Evolutionary conservation across 2,113 vertebrate genomes (phyloP), one percentile per base, ranked within the genome.

Genomic region (Baryphthengus martii): DNA sequence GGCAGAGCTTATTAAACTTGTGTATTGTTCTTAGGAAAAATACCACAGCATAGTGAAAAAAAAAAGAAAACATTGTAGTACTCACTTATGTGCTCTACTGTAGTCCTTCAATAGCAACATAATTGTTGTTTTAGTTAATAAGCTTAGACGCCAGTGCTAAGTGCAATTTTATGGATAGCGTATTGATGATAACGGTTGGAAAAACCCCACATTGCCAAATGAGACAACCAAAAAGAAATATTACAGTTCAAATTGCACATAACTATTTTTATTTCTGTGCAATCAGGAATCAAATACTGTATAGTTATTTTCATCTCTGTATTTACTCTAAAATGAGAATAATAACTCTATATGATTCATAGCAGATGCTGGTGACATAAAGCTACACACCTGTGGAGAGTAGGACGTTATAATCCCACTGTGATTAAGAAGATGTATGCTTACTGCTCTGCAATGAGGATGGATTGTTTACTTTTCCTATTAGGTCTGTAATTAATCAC

Each of bases 401-500:
- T 40, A 94, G 88, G 62, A 95, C 95, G 89, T 97, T 96, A 92
- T 94, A 97, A 98, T 98, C 97, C 90, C 82, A 88, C 68, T 93
- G 78, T 87, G 96, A 97, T 97, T 97, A 97, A 95, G 93, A 93
- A 97, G 96, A 96, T 90, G 59, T 75, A 93, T 94, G 74, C 31
- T 96, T 73, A 76, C 62, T 40, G 25, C 92, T 96, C 82, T 94
- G 79, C 85, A 35, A 81, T 83, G 85, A 97, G 67, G 61, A 92
- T 91, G 79, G 93, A 88, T 93, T 96, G 80, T 96, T 98, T 98
- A 96, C 92, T 88, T 98, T 97, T 97, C 85, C 95, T 94, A 86
- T 97, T 97, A 96, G 79, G 81, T 67, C 96, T 88, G 68, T 72
- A 98, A 97, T 98, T 98, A 98, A 97, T 98, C 96, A 97, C 84